A percentile compares a stretch with the other conserved stretches of the same genome.
These are phyloP conservation scores for Toxotes lorentzi DNA, from an alignment of 2,797 vertebrate species.

Conservation along the genomic window DNA sequence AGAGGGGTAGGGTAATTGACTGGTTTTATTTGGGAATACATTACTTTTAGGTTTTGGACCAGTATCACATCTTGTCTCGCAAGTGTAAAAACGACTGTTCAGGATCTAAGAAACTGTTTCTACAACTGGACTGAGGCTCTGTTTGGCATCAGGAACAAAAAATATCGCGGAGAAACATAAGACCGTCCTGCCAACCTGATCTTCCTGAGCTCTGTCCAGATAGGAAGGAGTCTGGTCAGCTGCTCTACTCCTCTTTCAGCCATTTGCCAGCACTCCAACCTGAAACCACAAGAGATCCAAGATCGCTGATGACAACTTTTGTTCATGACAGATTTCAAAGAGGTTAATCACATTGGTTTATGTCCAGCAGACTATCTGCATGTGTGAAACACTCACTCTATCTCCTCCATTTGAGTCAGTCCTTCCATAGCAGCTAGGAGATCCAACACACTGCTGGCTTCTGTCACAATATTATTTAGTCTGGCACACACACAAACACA, in stretches of 20 bases:
- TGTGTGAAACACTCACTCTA: constrained; percentile 81
- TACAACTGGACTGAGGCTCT: not conserved
- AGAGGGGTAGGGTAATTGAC: not conserved
- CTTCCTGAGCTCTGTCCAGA: constrained; percentile 84
- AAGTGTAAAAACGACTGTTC: not conserved
- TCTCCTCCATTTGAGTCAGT: constrained; percentile 80
- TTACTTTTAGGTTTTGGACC: not conserved
- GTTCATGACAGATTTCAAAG: not conserved
- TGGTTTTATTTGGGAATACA: not conserved
- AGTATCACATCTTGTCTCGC: not conserved
- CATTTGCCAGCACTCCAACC: constrained; percentile 87
- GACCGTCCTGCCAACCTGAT: constrained; percentile 80
- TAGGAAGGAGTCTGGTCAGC: constrained; percentile 80
- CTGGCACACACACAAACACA: constrained; percentile 67
- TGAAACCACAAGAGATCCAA: constrained; percentile 62
- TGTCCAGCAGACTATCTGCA: not conserved
- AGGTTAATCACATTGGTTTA: not conserved
- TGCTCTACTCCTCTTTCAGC: constrained; percentile 79
- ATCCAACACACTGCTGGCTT: constrained; percentile 38
- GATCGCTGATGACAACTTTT: not conserved
- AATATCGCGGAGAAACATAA: too few relatives aligned
- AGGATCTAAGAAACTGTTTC: not conserved
- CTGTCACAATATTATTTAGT: constrained; percentile 76
- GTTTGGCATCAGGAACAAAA: not conserved
- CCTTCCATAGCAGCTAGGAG: constrained; percentile 78